Evolutionary conservation across 2,113 vertebrate species (phyloP).

Genomic region (Candoia aspera): DNA sequence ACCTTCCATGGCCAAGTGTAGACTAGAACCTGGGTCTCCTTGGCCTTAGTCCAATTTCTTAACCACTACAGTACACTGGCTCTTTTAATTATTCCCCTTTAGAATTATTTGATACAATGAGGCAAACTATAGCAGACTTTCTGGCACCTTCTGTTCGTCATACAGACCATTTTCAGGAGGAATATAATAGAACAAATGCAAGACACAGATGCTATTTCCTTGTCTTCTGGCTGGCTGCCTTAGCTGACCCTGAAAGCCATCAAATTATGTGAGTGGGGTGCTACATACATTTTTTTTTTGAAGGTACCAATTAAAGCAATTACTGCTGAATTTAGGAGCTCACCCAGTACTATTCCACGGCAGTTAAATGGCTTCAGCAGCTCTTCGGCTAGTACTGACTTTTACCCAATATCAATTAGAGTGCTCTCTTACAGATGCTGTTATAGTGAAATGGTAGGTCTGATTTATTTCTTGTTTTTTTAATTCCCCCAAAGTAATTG

Average conservation of each 20-base stretch:
- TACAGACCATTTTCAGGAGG: neutral
- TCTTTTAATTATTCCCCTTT: neutral
- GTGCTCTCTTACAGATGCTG: neutral
- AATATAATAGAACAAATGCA: neutral
- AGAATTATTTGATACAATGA: neutral
- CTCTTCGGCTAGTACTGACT: neutral
- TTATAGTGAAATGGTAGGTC: constrained; percentile 33
- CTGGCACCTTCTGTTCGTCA: neutral
- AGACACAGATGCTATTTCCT: neutral
- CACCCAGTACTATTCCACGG: neutral
- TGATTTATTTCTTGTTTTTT: constrained; percentile 45
- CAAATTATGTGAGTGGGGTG: neutral
- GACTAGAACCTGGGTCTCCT: neutral
- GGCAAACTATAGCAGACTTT: neutral
- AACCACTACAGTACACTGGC: neutral
- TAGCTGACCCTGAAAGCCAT: neutral
- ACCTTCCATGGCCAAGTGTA: neutral
- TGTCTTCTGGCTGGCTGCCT: constrained; percentile 5
- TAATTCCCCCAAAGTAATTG: constrained; percentile 41
- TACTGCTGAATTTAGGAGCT: neutral
- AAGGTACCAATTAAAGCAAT: constrained; percentile 24
- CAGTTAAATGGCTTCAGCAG: constrained; percentile 9
- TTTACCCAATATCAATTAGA: neutral
- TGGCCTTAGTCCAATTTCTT: neutral
- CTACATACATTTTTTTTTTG: neutral